Evolutionary conservation across 2,113 vertebrate genomes (phyloP).

Genomic region (Fukomys damarensis): DNA sequence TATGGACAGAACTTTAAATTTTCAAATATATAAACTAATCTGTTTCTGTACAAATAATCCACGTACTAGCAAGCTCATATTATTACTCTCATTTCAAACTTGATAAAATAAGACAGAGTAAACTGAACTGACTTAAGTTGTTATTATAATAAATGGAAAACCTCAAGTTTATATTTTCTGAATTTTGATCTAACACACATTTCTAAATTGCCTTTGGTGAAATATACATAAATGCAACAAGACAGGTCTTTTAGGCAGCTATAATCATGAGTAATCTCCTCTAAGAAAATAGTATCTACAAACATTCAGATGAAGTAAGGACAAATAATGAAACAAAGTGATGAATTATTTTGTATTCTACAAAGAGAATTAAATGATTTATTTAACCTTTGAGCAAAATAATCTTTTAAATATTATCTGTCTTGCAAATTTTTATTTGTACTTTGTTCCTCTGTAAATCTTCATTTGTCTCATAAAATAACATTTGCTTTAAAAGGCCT

Average conservation of each 20-base stretch:
- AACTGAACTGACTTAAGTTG: constrained; percentile 35
- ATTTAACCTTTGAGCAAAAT: constrained; percentile 44
- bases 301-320: constrained; percentile 45
- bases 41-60: constrained; percentile 7
- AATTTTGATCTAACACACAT: not conserved
- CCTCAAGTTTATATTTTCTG: constrained; percentile 26
- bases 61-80: not conserved
- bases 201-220: constrained; percentile 50
- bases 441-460: constrained; percentile 45
- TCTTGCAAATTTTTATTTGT: constrained; percentile 61
- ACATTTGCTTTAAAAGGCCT: constrained; percentile 38
- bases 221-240: not conserved
- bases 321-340: constrained; percentile 25
- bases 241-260: constrained; percentile 17
- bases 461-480: constrained; percentile 48
- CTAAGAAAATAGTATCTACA: constrained; percentile 61
- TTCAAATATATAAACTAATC: constrained; percentile 52
- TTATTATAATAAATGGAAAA: constrained; percentile 1
- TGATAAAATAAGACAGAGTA: constrained; percentile 26
- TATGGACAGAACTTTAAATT: not conserved
- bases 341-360: constrained; percentile 46
- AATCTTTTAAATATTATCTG: constrained; percentile 55
- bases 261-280: constrained; percentile 43
- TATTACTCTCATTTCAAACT: not conserved
- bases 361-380: constrained; percentile 20